phyloP scores from a whole-genome alignment of 2,797 vertebrate species.

The Okamejei kenojei region DNA sequence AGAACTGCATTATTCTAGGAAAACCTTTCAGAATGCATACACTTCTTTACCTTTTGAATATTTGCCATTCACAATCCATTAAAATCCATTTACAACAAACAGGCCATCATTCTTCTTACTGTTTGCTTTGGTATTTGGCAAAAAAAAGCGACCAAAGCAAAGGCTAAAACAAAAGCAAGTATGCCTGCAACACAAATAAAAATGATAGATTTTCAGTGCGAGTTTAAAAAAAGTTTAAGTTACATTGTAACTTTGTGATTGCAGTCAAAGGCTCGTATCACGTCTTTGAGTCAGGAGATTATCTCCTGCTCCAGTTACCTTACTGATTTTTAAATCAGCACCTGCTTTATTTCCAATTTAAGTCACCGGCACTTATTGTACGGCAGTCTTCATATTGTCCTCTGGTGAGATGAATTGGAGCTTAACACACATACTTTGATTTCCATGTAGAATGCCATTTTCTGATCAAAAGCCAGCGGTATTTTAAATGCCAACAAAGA shows the following conservation, averaged over 20 bases:
- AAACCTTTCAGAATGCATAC: slow-evolving; percentile 32
- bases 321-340: neutral
- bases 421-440: too few relatives aligned
- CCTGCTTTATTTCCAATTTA: neutral
- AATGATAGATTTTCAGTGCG: slow-evolving; percentile 15
- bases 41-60: slow-evolving; percentile 34
- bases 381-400: neutral
- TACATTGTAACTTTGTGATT: neutral
- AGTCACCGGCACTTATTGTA: neutral
- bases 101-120: slow-evolving; percentile 22
- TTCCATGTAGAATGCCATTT: neutral
- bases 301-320: neutral
- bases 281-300: neutral
- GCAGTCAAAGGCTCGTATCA: neutral
- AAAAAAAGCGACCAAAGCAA: slow-evolving; percentile 26
- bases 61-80: slow-evolving; percentile 34
- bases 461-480: neutral
- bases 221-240: neutral
- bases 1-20: slow-evolving; percentile 22
- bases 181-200: neutral
- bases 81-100: slow-evolving; percentile 17
- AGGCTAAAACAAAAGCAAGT: neutral
- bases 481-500: neutral
- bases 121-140: slow-evolving; percentile 32
- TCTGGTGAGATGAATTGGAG: neutral